Base-by-base conservation (phyloP, 2,797 vertebrate species). In the Arrhamphus sclerolepis region DNA sequence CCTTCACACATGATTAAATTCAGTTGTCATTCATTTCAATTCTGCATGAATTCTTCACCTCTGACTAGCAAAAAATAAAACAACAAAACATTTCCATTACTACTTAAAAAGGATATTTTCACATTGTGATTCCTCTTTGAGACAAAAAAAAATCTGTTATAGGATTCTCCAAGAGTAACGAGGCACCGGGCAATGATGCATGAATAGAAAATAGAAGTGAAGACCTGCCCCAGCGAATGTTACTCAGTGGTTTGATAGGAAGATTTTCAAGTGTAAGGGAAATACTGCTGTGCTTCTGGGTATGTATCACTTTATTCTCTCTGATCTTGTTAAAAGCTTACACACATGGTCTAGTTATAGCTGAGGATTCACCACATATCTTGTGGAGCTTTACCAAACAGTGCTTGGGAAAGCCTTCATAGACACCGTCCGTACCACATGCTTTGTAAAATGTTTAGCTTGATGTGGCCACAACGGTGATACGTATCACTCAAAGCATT, bases 241-340 rank as follows among this genome's bases (percentile, higher is more conserved):
- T 55, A 58, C 63, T 69, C 70, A 70, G 64, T n/a, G 54, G 57
- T 78, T 74, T 56, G 66, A 79, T 51, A 72, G 52, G 60, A 76
- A 50, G 58, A 41, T 43, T 70, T 56, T 80, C 53, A 46, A 55
- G 48, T 54, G 72, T 50, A 51, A 58, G 42, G 34, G 51, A 77
- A 79, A 76, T 21, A 65, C 61, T 46, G 59, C 44, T 59, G 57
- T 20, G 75, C 75, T 80, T 72, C 77, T 78, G 72, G 72, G 68
- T 66, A 74, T 57, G 62, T 40, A 66, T 63, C 46, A 71, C 59
- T 85, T 82, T 60, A 81, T 82, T 82, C 79, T 71, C 77, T 74
- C 71, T 84, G 82, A 87, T 82, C 84, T 79, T 11, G 58, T 81
- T 84, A 79, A 86, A 77, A 78, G 81, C 78, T 79, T 73, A 65